phyloP scores from a whole-genome alignment of 53 echinoderm and acorn worm species.

The Zoroaster sp. region DNA sequence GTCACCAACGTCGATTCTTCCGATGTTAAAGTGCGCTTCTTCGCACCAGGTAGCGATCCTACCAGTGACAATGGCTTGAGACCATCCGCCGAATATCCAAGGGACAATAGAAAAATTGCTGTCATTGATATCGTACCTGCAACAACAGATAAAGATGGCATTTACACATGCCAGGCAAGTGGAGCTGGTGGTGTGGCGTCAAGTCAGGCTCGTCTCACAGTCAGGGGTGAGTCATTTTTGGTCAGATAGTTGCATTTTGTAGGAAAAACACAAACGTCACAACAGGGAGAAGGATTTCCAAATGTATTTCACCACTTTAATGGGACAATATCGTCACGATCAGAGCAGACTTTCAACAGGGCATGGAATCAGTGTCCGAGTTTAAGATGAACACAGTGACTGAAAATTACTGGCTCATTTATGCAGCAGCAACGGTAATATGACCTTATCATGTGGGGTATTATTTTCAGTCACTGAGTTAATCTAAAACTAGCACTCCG shows the following conservation, averaged over 20 bases:
- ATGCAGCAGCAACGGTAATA: no score
- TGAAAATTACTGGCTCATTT: no score
- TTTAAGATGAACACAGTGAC: no score
- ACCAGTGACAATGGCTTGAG: not conserved
- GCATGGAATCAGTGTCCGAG: not conserved
- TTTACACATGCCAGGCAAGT: slow-evolving; percentile 66
- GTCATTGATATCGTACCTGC: slow-evolving; percentile 8
- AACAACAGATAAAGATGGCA: slow-evolving; percentile 26
- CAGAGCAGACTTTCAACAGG: not conserved
- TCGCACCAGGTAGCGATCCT: not conserved
- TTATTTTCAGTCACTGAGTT: no score
- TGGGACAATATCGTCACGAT: not conserved
- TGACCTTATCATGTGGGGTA: no score
- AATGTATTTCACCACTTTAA: not conserved
- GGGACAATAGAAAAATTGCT: not conserved
- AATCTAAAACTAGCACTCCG: no score
- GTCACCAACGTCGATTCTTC: slow-evolving; percentile 39
- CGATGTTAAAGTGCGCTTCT: slow-evolving; percentile 34
- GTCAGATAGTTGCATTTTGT: no score
- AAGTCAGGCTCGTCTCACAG: slow-evolving; percentile 11
- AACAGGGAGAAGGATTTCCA: no score
- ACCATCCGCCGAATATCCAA: not conserved
- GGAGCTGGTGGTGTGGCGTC: slow-evolving; percentile 52
- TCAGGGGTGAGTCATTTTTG: slow-evolving; percentile 52
- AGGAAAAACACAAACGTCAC: not conserved